phyloP scores from a whole-genome alignment of 1,140 invertebrate species.

The Doryteuthis pealeii region DNA sequence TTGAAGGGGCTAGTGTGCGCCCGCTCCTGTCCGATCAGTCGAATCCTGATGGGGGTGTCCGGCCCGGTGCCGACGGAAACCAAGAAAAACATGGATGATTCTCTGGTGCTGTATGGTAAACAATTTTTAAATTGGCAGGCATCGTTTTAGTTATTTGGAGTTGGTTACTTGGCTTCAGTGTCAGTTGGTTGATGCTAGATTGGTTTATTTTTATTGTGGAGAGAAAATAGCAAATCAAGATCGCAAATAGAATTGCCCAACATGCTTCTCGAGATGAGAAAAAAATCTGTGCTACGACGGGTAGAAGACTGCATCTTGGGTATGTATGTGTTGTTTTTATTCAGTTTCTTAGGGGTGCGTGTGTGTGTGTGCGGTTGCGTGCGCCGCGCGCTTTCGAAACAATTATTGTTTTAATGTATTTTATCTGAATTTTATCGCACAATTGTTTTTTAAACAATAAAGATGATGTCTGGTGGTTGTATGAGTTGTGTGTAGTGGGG shows the following conservation, averaged over 20 bases:
- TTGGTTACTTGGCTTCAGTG: conserved; percentile 82
- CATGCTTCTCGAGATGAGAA: conserved; percentile 81
- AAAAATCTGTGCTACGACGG: conserved; percentile 78
- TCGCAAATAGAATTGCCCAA: conserved; percentile 76
- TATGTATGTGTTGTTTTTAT: conserved; percentile 46
- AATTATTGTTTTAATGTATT: too few species aligned
- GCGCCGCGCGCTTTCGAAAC: too few species aligned
- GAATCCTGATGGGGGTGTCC: background rate
- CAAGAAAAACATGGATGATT: conserved; percentile 38
- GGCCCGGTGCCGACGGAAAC: background rate
- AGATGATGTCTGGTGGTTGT: too few species aligned
- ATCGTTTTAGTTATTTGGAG: conserved; percentile 64
- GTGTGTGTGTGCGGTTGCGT: too few species aligned
- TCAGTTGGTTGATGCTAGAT: conserved; percentile 83
- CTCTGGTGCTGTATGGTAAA: conserved; percentile 38
- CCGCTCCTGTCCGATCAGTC: background rate
- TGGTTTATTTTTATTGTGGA: conserved; percentile 77
- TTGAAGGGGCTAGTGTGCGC: background rate
- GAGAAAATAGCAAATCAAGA: conserved; percentile 77
- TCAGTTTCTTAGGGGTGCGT: background rate
- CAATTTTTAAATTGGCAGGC: conserved; percentile 49
- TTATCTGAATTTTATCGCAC: too few species aligned
- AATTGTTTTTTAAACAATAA: too few species aligned
- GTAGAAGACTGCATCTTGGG: conserved; percentile 89
- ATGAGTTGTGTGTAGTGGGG: too few species aligned